Percentiles rank a stretch among this genome's conserved stretches.
These are phyloP conservation scores for Caenorhabditis sinica DNA, from an alignment of 2,888 invertebrate species.

Conservation along the genomic window DNA sequence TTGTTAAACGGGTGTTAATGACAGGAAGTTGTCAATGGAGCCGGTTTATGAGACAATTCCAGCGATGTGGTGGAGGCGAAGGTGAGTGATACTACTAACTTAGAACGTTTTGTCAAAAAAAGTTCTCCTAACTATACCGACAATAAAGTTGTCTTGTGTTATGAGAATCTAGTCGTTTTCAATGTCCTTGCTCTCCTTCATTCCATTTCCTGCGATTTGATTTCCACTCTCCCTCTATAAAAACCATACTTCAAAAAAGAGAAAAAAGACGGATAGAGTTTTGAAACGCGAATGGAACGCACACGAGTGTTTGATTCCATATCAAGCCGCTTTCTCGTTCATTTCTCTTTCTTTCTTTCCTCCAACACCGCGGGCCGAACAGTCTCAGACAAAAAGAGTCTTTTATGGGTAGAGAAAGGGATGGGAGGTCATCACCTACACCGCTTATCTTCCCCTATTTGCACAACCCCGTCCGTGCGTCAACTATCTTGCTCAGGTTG, in stretches of 20 bases:
- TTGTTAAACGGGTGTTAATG: not conserved
- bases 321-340: conserved; percentile 59
- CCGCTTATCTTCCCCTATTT: conserved; percentile 60
- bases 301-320: conserved; percentile 66
- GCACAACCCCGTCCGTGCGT: conserved; percentile 65
- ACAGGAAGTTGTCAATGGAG: conserved; percentile 1
- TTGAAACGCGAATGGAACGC: conserved; percentile 45
- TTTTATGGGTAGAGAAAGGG: conserved; percentile 41
- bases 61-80: conserved; percentile 24
- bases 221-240: conserved; percentile 23
- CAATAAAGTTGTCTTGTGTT: not conserved
- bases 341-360: conserved; percentile 39
- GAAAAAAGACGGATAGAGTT: conserved; percentile 34
- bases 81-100: conserved; percentile 10
- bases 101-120: not conserved
- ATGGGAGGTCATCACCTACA: conserved; percentile 64
- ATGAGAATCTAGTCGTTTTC: conserved; percentile 45
- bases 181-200: conserved; percentile 46
- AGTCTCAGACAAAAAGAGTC: conserved; percentile 54
- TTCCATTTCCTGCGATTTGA: conserved; percentile 8
- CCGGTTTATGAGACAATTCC: conserved; percentile 43
- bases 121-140: no score
- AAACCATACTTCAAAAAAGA: conserved; percentile 44
- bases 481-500: conserved; percentile 62
- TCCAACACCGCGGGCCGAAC: not conserved